phyloP scores from a whole-genome alignment of 1,140 invertebrate genomes.

The Pectinophora gossypiella region DNA sequence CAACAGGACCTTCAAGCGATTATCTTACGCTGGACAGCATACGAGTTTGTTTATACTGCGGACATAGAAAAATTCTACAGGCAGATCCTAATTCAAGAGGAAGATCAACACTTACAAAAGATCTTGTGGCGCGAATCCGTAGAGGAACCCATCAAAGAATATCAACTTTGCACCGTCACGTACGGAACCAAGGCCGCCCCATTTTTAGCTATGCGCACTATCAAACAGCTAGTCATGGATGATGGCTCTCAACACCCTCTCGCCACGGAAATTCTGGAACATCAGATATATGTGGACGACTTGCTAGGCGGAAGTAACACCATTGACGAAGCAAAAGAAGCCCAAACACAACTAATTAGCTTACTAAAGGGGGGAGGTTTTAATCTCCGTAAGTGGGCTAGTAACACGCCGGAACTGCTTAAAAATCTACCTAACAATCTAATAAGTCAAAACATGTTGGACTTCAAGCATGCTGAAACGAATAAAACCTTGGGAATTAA shows the following conservation, averaged over 20 bases:
- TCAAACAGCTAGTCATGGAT: background rate
- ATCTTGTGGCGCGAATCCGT: background rate
- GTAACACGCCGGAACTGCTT: constrained; percentile 10
- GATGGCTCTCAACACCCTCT: background rate
- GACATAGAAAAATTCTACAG: background rate
- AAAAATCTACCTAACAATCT: background rate
- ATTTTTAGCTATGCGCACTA: background rate
- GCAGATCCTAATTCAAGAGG: background rate
- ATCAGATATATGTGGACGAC: background rate
- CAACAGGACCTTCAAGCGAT: background rate
- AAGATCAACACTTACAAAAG: constrained; percentile 1
- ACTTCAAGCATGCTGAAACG: background rate
- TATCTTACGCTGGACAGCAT: background rate
- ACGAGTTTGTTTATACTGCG: background rate
- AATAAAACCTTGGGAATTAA: background rate
- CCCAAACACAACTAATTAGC: constrained; percentile 27
- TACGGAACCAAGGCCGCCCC: background rate
- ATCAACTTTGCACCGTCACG: background rate
- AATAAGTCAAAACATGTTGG: background rate
- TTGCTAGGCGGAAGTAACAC: constrained; percentile 15
- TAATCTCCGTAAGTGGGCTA: constrained; percentile 32
- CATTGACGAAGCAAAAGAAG: constrained; percentile 15
- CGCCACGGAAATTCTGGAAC: background rate
- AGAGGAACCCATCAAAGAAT: background rate
- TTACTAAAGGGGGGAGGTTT: constrained; percentile 20